A percentile compares a stretch with the other conserved stretches of the same genome.
These are phyloP conservation scores for Erpobdella octoculata DNA, from an alignment of 2,888 invertebrate genomes.

Conservation along the genomic window DNA sequence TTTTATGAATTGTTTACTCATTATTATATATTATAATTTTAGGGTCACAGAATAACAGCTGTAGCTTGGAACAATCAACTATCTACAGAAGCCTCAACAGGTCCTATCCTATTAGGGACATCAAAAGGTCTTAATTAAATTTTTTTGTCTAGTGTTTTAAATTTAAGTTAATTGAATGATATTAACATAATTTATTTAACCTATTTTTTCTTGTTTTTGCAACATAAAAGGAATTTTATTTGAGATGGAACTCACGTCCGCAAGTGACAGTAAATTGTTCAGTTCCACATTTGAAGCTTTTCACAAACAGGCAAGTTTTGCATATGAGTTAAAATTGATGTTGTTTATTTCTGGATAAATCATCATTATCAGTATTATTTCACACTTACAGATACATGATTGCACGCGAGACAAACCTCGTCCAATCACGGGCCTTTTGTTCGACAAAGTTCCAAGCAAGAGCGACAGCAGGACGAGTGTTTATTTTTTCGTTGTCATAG, in stretches of 20 bases:
- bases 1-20: not conserved
- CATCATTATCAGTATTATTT: not conserved
- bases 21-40: not conserved
- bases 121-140: slow-evolving; percentile 60
- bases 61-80: slow-evolving; percentile 72
- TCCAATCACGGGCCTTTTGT: slow-evolving; percentile 24
- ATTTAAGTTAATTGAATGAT: too few relatives aligned
- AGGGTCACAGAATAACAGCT: slow-evolving; percentile 76
- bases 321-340: not conserved
- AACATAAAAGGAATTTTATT: slow-evolving; percentile 63
- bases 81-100: slow-evolving; percentile 65
- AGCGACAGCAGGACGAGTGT: not conserved
- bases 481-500: slow-evolving; percentile 8
- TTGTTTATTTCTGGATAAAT: slow-evolving; percentile 45
- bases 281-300: slow-evolving; percentile 67
- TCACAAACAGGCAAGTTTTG: slow-evolving; percentile 68
- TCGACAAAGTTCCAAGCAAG: not conserved
- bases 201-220: too few relatives aligned
- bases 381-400: not conserved
- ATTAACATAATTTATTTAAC: too few relatives aligned
- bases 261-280: slow-evolving; percentile 71
- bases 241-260: slow-evolving; percentile 76
- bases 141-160: not conserved
- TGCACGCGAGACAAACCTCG: slow-evolving; percentile 16
- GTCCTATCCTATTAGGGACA: slow-evolving; percentile 78